These are phyloP conservation scores for Strigamia transsilvanica DNA, from an alignment of 2,888 invertebrate genomes.

Conservation along the genomic window DNA sequence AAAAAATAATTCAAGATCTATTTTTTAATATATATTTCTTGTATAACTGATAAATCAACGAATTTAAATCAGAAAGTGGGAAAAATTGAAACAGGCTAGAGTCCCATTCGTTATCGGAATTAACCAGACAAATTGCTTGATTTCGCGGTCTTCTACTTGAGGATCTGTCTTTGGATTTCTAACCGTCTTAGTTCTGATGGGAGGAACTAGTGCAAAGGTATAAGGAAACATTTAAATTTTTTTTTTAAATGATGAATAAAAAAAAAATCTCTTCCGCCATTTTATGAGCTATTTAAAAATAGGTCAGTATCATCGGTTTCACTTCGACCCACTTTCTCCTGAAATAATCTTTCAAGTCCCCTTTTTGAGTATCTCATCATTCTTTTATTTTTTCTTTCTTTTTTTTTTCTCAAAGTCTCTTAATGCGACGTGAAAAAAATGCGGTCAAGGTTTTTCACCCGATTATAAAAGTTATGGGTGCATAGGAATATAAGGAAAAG, in stretches of 20 bases:
- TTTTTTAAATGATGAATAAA: background rate
- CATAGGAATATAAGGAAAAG: constrained; percentile 18
- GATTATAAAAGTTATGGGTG: constrained; percentile 37
- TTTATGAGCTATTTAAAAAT: constrained; percentile 2
- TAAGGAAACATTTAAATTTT: background rate
- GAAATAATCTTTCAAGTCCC: constrained; percentile 38
- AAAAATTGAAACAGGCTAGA: too few relatives aligned
- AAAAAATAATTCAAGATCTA: background rate
- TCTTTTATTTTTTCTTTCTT: constrained; percentile 19
- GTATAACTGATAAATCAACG: background rate
- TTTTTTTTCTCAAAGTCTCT: background rate
- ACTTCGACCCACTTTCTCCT: constrained; percentile 36
- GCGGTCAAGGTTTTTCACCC: constrained; percentile 42
- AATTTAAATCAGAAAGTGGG: background rate
- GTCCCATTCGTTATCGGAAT: too few relatives aligned
- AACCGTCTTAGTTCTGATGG: too few relatives aligned
- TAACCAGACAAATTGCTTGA: too few relatives aligned
- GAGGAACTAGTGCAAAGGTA: too few relatives aligned
- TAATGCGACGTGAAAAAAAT: constrained; percentile 34
- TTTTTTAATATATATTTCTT: background rate
- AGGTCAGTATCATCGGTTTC: constrained; percentile 35
- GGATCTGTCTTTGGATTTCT: too few relatives aligned
- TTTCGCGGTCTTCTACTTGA: too few relatives aligned
- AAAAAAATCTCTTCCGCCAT: constrained; percentile 9
- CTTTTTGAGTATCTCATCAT: constrained; percentile 42